Percentiles rank a stretch among this genome's conserved stretches.
Conservation (phyloP, 2,113 vertebrate genomes). For the Oncorhynchus gorbuscha region DNA sequence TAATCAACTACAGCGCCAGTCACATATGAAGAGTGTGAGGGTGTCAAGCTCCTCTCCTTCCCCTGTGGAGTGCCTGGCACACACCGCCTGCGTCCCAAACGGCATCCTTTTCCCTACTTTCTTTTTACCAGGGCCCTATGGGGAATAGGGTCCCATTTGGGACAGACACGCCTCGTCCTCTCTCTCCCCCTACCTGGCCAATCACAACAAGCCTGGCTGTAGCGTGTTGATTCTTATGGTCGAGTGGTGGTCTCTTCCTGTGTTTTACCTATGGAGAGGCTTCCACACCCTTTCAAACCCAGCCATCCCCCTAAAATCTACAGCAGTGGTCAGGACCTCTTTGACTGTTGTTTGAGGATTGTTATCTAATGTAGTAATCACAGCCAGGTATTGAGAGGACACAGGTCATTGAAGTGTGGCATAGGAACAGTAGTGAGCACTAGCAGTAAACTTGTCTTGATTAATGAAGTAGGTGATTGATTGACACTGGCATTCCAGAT, state of each 20-base stretch:
- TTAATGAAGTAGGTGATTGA: constrained; percentile 56
- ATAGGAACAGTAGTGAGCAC: constrained; percentile 36
- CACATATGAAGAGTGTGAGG: constrained; percentile 29
- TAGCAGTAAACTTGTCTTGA: constrained; percentile 52
- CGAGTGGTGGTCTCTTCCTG: constrained; percentile 30
- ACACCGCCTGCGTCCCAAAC: not conserved
- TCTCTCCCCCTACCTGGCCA: constrained; percentile 43
- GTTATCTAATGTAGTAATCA: constrained; percentile 66
- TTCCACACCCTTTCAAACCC: constrained; percentile 27
- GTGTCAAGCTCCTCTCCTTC: constrained; percentile 50
- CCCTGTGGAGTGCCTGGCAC: constrained; percentile 31
- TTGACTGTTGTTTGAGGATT: constrained; percentile 60
- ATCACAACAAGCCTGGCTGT: constrained; percentile 48
- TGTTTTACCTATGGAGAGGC: not conserved
- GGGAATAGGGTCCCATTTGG: not conserved
- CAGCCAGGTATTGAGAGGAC: constrained; percentile 38
- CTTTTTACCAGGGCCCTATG: too few species aligned
- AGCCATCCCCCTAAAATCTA: not conserved
- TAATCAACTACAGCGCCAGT: constrained; percentile 58
- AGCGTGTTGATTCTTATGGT: constrained; percentile 46
- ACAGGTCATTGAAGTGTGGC: constrained; percentile 43
- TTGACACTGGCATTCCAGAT: constrained; percentile 74
- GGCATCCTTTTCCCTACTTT: too few species aligned
- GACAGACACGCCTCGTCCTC: not conserved
- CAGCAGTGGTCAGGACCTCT: constrained; percentile 38